These are phyloP conservation scores for Myripristis jacobus DNA, from an alignment of 2,797 vertebrate genomes.

Conservation along the genomic window DNA sequence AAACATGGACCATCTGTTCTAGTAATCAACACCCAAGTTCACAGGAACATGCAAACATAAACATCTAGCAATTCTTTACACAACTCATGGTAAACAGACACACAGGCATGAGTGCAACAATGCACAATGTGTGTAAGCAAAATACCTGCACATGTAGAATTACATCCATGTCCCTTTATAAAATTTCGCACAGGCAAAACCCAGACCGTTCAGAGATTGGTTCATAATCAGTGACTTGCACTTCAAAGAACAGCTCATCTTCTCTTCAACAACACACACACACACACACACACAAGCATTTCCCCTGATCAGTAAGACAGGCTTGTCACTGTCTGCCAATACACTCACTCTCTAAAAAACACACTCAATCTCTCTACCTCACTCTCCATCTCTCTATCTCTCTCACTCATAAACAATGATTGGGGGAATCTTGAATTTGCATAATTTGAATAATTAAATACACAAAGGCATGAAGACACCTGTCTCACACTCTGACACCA, in stretches of 20 bases:
- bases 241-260: conserved; percentile 18
- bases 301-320: background rate
- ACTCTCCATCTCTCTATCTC: too few relatives aligned
- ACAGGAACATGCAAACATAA: conserved; percentile 44
- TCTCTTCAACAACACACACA: conserved; percentile 3
- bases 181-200: conserved; percentile 3
- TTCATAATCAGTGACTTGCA: conserved; percentile 12
- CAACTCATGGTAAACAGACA: conserved; percentile 29
- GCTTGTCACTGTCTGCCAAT: background rate
- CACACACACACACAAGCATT: conserved; percentile 13
- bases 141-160: background rate
- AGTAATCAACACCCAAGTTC: conserved; percentile 72
- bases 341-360: background rate
- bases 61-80: conserved; percentile 48
- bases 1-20: conserved; percentile 79
- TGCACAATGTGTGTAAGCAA: background rate
- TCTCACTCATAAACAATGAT: background rate
- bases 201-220: background rate
- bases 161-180: background rate
- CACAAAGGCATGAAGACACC: background rate
- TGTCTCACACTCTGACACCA: conserved; percentile 26
- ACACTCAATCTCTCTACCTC: too few relatives aligned
- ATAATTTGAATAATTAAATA: conserved; percentile 7
- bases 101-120: background rate
- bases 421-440: background rate